phyloP scores from a whole-genome alignment of 2,113 vertebrate species.

The Cisticola juncidis region DNA sequence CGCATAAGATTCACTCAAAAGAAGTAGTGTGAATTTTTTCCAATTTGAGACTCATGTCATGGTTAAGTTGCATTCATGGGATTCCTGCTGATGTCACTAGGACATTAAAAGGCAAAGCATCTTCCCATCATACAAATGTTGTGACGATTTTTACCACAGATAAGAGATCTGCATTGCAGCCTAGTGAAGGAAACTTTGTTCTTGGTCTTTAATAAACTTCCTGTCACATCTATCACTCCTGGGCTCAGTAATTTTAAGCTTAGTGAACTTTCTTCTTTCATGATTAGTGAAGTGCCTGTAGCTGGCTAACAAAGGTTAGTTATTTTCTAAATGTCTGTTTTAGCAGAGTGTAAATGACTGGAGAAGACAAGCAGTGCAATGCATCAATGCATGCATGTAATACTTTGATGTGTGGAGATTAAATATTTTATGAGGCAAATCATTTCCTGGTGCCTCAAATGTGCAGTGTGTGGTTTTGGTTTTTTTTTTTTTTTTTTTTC shows the following conservation, averaged over 20 bases:
- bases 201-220: slow-evolving; percentile 39
- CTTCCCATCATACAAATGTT: background rate
- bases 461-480: background rate
- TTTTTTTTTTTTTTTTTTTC: no score
- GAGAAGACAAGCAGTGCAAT: background rate
- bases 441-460: slow-evolving; percentile 20
- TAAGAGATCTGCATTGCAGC: background rate
- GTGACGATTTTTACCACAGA: background rate
- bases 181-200: slow-evolving; percentile 4
- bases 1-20: background rate
- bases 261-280: slow-evolving; percentile 43
- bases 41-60: background rate
- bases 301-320: slow-evolving; percentile 19
- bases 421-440: slow-evolving; percentile 33
- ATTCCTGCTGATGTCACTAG: slow-evolving; percentile 9
- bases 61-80: background rate
- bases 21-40: background rate
- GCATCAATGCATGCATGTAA: background rate
- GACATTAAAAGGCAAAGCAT: background rate
- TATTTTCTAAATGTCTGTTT: slow-evolving; percentile 53
- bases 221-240: slow-evolving; percentile 16
- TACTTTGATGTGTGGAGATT: slow-evolving; percentile 48
- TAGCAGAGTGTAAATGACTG: background rate
- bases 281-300: slow-evolving; percentile 42
- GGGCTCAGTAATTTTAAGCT: background rate